Conservation (phyloP, 2,797 vertebrate genomes). For the Decapterus maruadsi region DNA sequence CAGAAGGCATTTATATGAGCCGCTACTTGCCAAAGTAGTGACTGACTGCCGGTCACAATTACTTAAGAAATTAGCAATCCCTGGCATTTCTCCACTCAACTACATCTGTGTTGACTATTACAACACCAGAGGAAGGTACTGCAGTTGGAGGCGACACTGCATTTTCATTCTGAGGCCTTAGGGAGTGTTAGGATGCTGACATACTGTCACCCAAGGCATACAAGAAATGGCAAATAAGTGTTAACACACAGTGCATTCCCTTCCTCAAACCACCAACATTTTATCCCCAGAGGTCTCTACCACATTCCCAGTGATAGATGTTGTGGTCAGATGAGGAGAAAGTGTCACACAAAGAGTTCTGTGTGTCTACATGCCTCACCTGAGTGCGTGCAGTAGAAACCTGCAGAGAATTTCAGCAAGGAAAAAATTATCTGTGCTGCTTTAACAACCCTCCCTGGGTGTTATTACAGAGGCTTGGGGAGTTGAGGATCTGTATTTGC, state of each 20-base stretch:
- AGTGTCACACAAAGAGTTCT: slow-evolving; percentile 8
- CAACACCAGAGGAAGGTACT: slow-evolving; percentile 6
- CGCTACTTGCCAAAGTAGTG: slow-evolving; percentile 15
- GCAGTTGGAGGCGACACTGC: neutral
- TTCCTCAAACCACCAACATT: neutral
- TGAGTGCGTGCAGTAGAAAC: neutral
- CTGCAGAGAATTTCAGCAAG: slow-evolving; percentile 22
- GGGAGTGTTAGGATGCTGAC: neutral
- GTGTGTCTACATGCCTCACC: slow-evolving; percentile 15
- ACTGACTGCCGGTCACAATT: slow-evolving; percentile 34
- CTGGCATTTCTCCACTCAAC: slow-evolving; percentile 24
- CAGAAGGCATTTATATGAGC: slow-evolving; percentile 39
- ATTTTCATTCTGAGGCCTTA: neutral
- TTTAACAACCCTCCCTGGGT: slow-evolving; percentile 13
- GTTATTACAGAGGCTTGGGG: slow-evolving; percentile 41
- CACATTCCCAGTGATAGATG: slow-evolving; percentile 16
- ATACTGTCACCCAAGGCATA: neutral
- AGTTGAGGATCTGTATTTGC: slow-evolving; percentile 48
- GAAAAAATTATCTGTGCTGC: slow-evolving; percentile 6
- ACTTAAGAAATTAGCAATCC: slow-evolving; percentile 52
- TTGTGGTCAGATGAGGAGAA: slow-evolving; percentile 11
- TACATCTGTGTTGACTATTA: slow-evolving; percentile 26
- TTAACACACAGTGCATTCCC: neutral
- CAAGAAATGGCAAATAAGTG: neutral
- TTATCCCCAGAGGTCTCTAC: neutral